Evolutionary conservation across 2,888 invertebrate genomes (phyloP).

Genomic region (Tuberolachnus salignus): DNA sequence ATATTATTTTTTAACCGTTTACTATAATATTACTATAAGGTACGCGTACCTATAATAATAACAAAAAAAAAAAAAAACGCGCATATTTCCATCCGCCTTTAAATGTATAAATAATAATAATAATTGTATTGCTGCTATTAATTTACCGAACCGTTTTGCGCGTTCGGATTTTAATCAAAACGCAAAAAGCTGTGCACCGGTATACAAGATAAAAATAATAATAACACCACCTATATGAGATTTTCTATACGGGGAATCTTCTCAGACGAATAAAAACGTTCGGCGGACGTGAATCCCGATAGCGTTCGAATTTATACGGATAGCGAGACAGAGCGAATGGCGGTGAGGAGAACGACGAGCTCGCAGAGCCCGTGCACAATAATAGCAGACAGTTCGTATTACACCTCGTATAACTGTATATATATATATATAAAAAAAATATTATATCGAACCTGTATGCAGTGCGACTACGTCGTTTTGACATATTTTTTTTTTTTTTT

Average conservation of each 20-base stretch:
- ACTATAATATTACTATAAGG: too few species aligned
- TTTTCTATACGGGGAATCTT: not conserved
- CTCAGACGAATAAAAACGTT: not conserved
- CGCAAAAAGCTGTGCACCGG: not conserved
- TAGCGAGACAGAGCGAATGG: too few species aligned
- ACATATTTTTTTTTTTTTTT: constrained; percentile 29
- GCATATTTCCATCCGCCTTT: not conserved
- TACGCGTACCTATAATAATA: too few species aligned
- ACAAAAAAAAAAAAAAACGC: too few species aligned
- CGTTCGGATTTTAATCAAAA: constrained; percentile 34
- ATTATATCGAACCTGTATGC: constrained; percentile 20
- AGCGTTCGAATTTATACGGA: not conserved
- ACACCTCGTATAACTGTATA: constrained; percentile 1
- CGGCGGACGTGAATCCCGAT: not conserved
- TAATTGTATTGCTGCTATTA: not conserved
- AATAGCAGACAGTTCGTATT: constrained; percentile 31
- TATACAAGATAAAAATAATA: too few species aligned
- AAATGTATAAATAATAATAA: not conserved
- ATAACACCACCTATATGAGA: not conserved
- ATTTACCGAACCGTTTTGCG: not conserved
- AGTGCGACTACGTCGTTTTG: constrained; percentile 8
- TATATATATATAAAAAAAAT: too few species aligned
- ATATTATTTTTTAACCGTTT: not conserved
- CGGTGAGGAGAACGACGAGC: too few species aligned
- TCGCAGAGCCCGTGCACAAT: too few species aligned